phyloP scores from a whole-genome alignment of 2,888 invertebrate species.

The Oscheius sp. region DNA sequence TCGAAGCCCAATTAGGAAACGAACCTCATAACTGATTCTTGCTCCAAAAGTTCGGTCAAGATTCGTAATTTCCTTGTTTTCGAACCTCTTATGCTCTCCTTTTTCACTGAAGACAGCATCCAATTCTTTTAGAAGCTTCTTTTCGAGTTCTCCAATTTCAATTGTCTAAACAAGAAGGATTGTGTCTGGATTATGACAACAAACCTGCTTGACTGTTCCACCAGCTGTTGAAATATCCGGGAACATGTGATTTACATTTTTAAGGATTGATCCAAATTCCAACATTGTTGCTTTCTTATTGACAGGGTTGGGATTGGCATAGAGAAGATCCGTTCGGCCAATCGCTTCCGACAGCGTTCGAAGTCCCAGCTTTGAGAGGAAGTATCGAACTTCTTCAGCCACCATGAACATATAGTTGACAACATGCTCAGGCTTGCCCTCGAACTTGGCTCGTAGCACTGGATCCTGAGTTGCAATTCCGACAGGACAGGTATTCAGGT shows the following conservation, averaged over 20 bases:
- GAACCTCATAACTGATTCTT: slow-evolving; percentile 88
- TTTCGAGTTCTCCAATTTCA: slow-evolving; percentile 63
- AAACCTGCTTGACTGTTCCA: slow-evolving; percentile 85
- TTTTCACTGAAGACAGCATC: slow-evolving; percentile 62
- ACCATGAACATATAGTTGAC: slow-evolving; percentile 96
- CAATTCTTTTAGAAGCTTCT: slow-evolving; percentile 54
- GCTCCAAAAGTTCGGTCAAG: slow-evolving; percentile 92
- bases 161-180: slow-evolving; percentile 47
- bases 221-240: slow-evolving; percentile 90
- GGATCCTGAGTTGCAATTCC: slow-evolving; percentile 99
- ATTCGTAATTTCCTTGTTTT: slow-evolving; percentile 84
- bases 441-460: slow-evolving; percentile 91
- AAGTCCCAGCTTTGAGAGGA: slow-evolving; percentile 92
- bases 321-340: slow-evolving; percentile 83
- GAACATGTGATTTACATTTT: slow-evolving; percentile 88
- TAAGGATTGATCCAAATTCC: slow-evolving; percentile 86
- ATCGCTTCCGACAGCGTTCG: slow-evolving; percentile 75
- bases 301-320: slow-evolving; percentile 81
- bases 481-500: slow-evolving; percentile 97
- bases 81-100: slow-evolving; percentile 77
- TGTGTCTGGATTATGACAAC: slow-evolving; percentile 78
- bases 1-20: neutral
- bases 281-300: slow-evolving; percentile 86
- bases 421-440: slow-evolving; percentile 96
- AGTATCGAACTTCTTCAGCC: slow-evolving; percentile 91